Conservation (phyloP, 2,113 vertebrate genomes). For the Fulica atra region DNA sequence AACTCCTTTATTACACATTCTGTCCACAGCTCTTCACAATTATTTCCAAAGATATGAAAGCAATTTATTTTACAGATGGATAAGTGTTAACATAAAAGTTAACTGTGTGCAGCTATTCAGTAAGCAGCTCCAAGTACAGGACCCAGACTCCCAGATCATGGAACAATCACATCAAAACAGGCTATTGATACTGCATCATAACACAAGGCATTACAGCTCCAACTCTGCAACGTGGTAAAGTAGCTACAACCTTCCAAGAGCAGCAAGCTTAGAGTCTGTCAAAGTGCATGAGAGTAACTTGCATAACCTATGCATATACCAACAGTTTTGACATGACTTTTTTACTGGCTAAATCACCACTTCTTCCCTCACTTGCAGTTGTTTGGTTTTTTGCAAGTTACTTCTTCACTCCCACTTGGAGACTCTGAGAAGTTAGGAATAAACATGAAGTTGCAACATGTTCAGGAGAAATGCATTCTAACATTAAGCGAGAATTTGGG, state of each 20-base stretch:
- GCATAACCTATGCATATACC: background rate
- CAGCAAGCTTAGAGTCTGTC: background rate
- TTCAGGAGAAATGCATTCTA: background rate
- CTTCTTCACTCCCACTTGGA: background rate
- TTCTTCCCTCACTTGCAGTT: background rate
- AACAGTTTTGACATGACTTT: background rate
- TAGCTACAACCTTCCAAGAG: background rate
- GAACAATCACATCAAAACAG: background rate
- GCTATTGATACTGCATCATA: background rate
- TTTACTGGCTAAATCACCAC: background rate
- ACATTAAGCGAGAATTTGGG: background rate
- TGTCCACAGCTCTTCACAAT: background rate
- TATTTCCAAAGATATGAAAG: background rate
- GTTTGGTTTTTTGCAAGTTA: background rate
- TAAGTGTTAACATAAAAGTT: background rate
- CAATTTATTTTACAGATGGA: background rate
- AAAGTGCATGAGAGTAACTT: background rate
- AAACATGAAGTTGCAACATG: background rate
- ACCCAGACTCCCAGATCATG: background rate
- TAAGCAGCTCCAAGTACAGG: background rate
- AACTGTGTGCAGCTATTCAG: background rate
- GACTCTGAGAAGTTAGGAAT: background rate
- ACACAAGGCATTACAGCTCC: background rate
- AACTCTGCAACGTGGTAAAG: background rate
- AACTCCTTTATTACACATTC: background rate